Evolutionary conservation across 2,888 invertebrate genomes (phyloP), one percentile per base, ranked within the genome.

Genomic region (Tinea pellionella): DNA sequence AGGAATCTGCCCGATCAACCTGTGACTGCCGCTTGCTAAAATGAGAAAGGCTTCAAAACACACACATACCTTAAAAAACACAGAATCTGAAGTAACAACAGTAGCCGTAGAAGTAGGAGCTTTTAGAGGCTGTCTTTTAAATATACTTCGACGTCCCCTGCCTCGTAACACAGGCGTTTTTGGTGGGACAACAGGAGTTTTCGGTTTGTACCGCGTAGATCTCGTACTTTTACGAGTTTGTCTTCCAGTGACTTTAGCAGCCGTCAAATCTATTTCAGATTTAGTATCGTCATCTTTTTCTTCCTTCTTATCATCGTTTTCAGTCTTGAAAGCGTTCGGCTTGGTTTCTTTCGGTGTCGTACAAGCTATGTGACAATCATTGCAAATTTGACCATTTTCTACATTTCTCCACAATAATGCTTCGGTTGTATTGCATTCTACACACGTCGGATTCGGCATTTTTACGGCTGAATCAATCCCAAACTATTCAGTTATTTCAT

Each of bases 101-200:
- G 95, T 94, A 0, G 96, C 93, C 13, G 94, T 93, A 9, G 95
- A 91, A 0, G 91, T 89, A 0, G 96, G 95, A 0, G 96, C 94
- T 77, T 94, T 95, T 2, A 93, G 88, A 0, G 95, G 94, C 19
- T 90, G 90, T 67, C 93, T 92, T 75, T 95, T 95, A 69, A 94
- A 94, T 61, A 96, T 89, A 60, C 92, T 90, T 63, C 96, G 84
- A 1, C 96, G 89, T 13, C 94, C 93, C 67, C 93, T 91, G 0
- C 94, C 94, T 71, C 94, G 90, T 0, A 91, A 87, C 0, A 59
- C 62, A 24, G 75, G 66, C 1, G 62, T 62, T 53, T 69, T 69
- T 4, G 77, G 63, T 4, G 72, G 65, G 0, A 75, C 72, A 0
- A 72, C 73, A 0, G 79, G 72, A 1, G 81, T 77, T 65, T 85